Evolutionary conservation across 2,797 vertebrate species (phyloP).

Genomic region (Mycteria americana): DNA sequence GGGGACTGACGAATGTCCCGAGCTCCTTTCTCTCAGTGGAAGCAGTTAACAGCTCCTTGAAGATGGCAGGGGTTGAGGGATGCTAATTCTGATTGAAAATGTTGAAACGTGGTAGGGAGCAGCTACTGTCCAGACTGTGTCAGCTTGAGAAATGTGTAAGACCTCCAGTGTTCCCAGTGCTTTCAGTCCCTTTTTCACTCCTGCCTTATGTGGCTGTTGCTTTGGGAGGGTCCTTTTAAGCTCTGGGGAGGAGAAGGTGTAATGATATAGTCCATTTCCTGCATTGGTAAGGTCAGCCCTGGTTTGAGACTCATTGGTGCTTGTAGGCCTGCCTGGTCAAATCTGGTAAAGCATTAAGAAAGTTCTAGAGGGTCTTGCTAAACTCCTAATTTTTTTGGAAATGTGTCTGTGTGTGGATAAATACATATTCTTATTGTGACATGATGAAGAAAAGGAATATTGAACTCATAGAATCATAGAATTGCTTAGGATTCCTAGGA

Average conservation of each 20-base stretch:
- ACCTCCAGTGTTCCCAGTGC: neutral
- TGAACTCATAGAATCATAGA: neutral
- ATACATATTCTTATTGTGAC: neutral
- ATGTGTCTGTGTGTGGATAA: neutral
- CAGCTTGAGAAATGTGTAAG: neutral
- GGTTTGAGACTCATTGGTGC: neutral
- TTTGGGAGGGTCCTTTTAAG: neutral
- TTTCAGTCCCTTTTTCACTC: neutral
- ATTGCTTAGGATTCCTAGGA: too few relatives aligned
- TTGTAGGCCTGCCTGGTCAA: neutral
- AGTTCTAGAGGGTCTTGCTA: neutral
- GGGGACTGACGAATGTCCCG: neutral
- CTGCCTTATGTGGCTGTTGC: neutral
- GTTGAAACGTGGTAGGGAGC: neutral
- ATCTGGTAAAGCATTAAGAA: neutral
- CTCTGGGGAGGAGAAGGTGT: neutral
- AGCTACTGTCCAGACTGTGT: neutral
- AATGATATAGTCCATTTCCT: neutral
- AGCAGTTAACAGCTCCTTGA: neutral
- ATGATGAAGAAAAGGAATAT: neutral
- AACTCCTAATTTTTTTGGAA: accelerated
- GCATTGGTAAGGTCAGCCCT: neutral
- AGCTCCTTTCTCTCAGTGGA: neutral
- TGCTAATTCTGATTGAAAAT: neutral
- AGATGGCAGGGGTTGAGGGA: neutral